Evolutionary conservation across 1,140 invertebrate species (phyloP), one percentile per base, ranked within the genome.

Genomic region (Zaprionus africanus): DNA sequence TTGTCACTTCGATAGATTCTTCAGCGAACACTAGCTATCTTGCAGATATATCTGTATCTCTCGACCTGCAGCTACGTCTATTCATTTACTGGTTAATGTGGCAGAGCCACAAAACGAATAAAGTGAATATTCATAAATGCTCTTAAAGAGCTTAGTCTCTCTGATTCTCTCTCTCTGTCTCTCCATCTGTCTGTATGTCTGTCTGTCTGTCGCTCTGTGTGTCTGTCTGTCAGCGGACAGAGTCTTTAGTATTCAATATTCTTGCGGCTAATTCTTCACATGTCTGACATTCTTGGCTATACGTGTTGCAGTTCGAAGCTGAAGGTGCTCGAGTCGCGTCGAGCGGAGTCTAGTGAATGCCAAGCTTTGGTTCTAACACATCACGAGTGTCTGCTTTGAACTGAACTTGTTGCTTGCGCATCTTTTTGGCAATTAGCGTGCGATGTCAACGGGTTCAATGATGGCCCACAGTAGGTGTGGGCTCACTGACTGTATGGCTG

Each of bases 401-500:
- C 80, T 87, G 81, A 74, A 82, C 65, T 77, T 72, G 69, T 73
- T 73, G 46, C 26, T 3, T 24, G 62, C 75, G 56, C 69, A 73
- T 77, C 75, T 59, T 81, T 81, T 75, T 78, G 70, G 81, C 84
- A 87, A 87, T 87, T 87, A 87, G 84, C 84, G 53, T 12, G 85
- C 78, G 64, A 90, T 90, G 84, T 87, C 84, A 87, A 84, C 73
- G 78, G 84, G 84, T 88, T 87, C 84, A 90, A 58, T 81, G 87
- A 57, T 73, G 76, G 81, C 61, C 46, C 64, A 76, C 59, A 63
- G 66, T 76, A 87, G 84, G 84, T 87, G 84, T 90, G 84, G 84
- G 71, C 79, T 67, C 51, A 76, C 71, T 65, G 61, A 36, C 24
- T 19, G 57, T 11, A 22, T 61, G 51, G 7, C 13, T 28, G 22